Evolutionary conservation across 2,113 vertebrate genomes (phyloP).

Genomic region (Sakesphorus luctuosus): DNA sequence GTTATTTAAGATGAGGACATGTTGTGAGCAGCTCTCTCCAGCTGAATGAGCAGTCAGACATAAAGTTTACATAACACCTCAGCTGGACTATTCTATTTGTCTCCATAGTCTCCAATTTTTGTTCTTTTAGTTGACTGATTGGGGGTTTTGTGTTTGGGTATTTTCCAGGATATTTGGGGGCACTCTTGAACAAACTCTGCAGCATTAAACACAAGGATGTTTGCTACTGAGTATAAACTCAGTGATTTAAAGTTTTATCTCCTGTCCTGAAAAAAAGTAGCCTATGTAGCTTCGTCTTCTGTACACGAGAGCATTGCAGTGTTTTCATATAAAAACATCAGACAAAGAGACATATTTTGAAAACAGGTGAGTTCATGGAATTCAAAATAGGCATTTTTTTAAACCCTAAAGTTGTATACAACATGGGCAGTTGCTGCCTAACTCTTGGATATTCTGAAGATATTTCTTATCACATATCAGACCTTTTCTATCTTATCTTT

Average conservation of each 20-base stretch:
- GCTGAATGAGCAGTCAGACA: neutral
- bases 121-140: neutral
- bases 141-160: neutral
- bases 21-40: neutral
- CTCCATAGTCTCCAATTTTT: neutral
- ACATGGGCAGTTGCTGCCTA: neutral
- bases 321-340: neutral
- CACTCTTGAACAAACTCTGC: neutral
- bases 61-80: slow-evolving; percentile 24
- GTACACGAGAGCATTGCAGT: neutral
- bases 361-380: neutral
- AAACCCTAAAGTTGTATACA: neutral
- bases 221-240: neutral
- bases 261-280: neutral
- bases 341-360: neutral
- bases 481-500: neutral
- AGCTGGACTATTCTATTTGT: neutral
- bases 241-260: neutral
- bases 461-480: neutral
- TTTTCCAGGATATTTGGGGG: neutral
- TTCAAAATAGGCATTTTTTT: neutral
- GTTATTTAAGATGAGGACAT: neutral
- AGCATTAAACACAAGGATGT: neutral
- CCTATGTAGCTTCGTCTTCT: neutral
- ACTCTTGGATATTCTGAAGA: neutral